Conservation (phyloP, 1,140 invertebrate species). For the Dinothrombium tinctorium region DNA sequence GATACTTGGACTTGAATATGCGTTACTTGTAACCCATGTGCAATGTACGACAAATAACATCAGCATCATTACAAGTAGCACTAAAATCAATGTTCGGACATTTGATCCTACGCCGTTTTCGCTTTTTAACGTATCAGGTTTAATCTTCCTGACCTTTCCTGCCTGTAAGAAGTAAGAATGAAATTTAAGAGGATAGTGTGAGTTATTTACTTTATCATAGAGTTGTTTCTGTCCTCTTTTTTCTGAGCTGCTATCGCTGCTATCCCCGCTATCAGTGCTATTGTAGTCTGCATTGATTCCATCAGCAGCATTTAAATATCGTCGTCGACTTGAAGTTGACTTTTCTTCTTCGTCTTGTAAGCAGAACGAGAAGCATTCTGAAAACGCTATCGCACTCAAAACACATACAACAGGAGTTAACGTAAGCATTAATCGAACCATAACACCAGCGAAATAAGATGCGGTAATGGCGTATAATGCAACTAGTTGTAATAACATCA, state of each 20-base stretch:
- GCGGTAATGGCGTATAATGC: conserved; percentile 91
- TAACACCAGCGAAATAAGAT: conserved; percentile 97
- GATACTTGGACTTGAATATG: conserved; percentile 92
- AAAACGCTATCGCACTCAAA: conserved; percentile 82
- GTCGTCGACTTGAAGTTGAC: background rate
- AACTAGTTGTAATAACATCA: conserved; percentile 30
- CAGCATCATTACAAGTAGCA: conserved; percentile 69
- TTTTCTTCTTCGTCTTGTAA: conserved; percentile 25
- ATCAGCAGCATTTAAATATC: background rate
- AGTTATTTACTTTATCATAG: conserved; percentile 18
- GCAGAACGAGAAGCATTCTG: conserved; percentile 63
- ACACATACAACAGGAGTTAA: conserved; percentile 95
- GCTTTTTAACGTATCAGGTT: conserved; percentile 43
- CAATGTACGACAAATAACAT: conserved; percentile 98
- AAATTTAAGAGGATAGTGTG: conserved; percentile 14
- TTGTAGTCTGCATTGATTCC: conserved; percentile 10
- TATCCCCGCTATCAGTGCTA: too few relatives aligned
- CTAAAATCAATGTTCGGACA: conserved; percentile 63
- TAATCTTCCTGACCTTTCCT: conserved; percentile 64
- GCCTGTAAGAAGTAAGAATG: background rate
- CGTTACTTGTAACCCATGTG: conserved; percentile 95
- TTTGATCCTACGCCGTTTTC: conserved; percentile 62
- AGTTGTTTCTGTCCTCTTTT: conserved; percentile 21
- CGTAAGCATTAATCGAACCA: conserved; percentile 96
- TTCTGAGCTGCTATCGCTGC: too few relatives aligned